Evolutionary conservation across 2,797 vertebrate species (phyloP).

Genomic region (Lycodopsis pacificus): DNA sequence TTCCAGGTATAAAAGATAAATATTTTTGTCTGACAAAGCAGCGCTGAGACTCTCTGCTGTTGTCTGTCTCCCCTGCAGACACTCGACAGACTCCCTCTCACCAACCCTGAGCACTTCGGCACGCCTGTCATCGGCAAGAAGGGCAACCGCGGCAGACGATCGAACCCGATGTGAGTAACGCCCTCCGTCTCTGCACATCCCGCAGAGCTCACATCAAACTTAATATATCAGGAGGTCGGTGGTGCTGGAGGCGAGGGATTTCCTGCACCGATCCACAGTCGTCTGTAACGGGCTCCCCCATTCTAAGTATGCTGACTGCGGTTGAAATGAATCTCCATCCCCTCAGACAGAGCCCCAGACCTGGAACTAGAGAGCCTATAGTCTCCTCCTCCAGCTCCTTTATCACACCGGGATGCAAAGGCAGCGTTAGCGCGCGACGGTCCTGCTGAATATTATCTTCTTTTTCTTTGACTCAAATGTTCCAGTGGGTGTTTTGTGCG

Average conservation of each 20-base stretch:
- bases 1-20: conserved; percentile 11
- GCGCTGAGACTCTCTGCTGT: conserved; percentile 32
- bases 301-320: conserved; percentile 38
- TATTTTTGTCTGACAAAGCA: conserved; percentile 44
- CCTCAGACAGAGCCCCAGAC: conserved; percentile 50
- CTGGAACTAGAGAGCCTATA: conserved; percentile 41
- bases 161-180: conserved; percentile 82
- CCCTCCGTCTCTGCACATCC: background rate
- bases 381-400: conserved; percentile 48
- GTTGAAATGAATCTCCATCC: conserved; percentile 57
- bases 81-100: conserved; percentile 87
- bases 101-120: conserved; percentile 88
- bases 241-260: conserved; percentile 25
- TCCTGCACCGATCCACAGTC: conserved; percentile 31
- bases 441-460: conserved; percentile 31
- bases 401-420: conserved; percentile 48
- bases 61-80: conserved; percentile 75
- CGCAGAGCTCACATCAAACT: conserved; percentile 22
- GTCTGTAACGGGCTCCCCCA: conserved; percentile 40
- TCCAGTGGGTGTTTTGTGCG: conserved; percentile 49
- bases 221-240: conserved; percentile 23
- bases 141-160: conserved; percentile 85
- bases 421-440: conserved; percentile 15
- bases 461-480: conserved; percentile 47
- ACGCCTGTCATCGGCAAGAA: conserved; percentile 90